Evolutionary conservation across 2,888 invertebrate genomes (phyloP).

Genomic region (Shargacucullia verbasci): DNA sequence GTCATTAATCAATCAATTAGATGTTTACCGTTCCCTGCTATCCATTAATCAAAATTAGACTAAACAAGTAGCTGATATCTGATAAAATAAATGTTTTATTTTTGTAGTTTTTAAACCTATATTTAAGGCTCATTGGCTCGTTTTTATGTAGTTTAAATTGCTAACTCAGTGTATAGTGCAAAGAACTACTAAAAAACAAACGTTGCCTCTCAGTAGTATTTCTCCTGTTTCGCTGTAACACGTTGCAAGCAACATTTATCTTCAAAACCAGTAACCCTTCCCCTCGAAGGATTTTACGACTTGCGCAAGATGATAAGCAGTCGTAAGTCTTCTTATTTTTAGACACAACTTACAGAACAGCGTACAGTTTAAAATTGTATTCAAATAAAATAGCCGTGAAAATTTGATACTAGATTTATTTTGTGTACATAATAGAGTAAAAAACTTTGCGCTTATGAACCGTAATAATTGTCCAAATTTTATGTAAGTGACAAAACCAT

Average conservation of each 20-base stretch:
- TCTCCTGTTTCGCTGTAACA: slow-evolving; percentile 1
- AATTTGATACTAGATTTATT: too few species aligned
- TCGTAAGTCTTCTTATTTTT: slow-evolving; percentile 16
- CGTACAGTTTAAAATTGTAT: too few species aligned
- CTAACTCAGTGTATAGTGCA: too few species aligned
- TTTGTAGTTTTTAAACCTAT: neutral
- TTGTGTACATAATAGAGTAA: too few species aligned
- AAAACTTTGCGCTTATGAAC: too few species aligned
- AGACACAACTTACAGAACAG: neutral
- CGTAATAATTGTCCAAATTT: too few species aligned
- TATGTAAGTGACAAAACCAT: too few species aligned
- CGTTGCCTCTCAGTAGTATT: too few species aligned
- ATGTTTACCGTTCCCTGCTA: slow-evolving; percentile 24
- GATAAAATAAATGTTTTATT: neutral
- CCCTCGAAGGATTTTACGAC: slow-evolving; percentile 28
- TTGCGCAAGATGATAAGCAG: slow-evolving; percentile 37
- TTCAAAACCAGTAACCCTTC: slow-evolving; percentile 33
- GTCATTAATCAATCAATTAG: slow-evolving; percentile 46
- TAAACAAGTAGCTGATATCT: slow-evolving; percentile 31
- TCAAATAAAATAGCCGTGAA: too few species aligned
- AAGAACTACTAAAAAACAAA: too few species aligned
- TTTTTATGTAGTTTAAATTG: too few species aligned
- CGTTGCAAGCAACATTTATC: slow-evolving; percentile 35
- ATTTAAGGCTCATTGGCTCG: too few species aligned
- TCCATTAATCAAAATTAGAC: slow-evolving; percentile 44